Percentiles rank a stretch among this genome's conserved stretches.
Evolutionary conservation across 2,113 vertebrate genomes (phyloP).

Genomic region (Heptranchias perlo): DNA sequence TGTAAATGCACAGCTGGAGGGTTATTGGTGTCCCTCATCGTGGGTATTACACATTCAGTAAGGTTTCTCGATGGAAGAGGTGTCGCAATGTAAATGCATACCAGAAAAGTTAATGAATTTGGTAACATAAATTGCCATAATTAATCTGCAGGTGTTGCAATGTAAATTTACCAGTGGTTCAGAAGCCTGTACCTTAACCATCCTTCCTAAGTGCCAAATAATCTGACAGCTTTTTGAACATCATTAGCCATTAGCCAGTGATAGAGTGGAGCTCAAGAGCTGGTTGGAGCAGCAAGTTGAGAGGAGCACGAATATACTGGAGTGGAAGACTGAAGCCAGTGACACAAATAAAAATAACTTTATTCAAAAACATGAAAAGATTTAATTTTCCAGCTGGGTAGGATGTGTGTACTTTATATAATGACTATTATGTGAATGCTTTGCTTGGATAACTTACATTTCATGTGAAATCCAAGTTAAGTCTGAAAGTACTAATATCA

Average conservation of each 20-base stretch:
- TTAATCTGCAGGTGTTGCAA: background rate
- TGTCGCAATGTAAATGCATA: background rate
- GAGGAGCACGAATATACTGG: background rate
- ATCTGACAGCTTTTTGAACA: background rate
- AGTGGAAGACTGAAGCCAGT: background rate
- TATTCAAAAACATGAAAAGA: background rate
- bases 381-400: background rate
- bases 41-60: background rate
- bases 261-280: background rate
- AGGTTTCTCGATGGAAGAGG: background rate
- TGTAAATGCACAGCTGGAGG: background rate
- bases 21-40: background rate
- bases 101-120: background rate
- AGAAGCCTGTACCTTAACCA: background rate
- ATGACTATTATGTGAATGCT: background rate
- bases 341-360: background rate
- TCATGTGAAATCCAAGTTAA: background rate
- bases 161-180: background rate
- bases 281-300: background rate
- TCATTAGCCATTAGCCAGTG: background rate
- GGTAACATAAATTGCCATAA: background rate
- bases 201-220: background rate
- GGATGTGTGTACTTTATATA: background rate
- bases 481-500: background rate
- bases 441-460: background rate